Percentiles rank a stretch among this genome's conserved stretches.
These are phyloP conservation scores for Leptonema lineaticorne DNA, from an alignment of 1,140 invertebrate genomes.

Conservation along the genomic window DNA sequence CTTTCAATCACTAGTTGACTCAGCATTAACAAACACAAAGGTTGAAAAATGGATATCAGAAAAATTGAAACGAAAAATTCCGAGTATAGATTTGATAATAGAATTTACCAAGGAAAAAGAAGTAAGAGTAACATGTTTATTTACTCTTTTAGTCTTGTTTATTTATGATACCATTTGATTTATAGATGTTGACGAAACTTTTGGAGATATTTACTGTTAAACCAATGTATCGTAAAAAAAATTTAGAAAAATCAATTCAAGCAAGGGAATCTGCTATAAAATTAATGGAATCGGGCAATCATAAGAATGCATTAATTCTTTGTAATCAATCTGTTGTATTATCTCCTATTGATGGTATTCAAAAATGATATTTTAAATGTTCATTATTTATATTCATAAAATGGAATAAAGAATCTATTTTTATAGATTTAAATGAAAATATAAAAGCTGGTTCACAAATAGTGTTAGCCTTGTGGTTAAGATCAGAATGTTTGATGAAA, in stretches of 20 bases:
- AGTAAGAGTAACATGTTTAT: constrained; percentile 10
- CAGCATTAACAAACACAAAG: constrained; percentile 12
- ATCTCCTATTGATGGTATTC: not conserved
- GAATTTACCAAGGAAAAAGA: constrained; percentile 25
- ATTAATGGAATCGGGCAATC: not conserved
- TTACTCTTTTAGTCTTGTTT: not conserved
- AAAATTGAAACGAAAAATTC: constrained; percentile 23
- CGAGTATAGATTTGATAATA: constrained; percentile 21
- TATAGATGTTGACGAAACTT: not conserved
- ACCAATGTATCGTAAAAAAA: constrained; percentile 12
- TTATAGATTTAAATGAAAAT: not conserved
- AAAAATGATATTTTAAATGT: not conserved
- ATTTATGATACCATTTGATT: not conserved
- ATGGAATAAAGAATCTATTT: not conserved
- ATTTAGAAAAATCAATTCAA: not conserved
- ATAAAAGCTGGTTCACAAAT: not conserved
- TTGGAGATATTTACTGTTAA: not conserved
- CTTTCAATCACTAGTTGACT: constrained; percentile 26
- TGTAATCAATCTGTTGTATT: constrained; percentile 14
- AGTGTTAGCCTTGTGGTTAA: not conserved
- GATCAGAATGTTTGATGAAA: constrained; percentile 21
- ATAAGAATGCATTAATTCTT: not conserved
- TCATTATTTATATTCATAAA: not conserved
- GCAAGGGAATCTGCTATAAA: not conserved
- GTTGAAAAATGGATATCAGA: constrained; percentile 26